phyloP scores from a whole-genome alignment of 2,797 vertebrate genomes.

The Ibycter americanus region DNA sequence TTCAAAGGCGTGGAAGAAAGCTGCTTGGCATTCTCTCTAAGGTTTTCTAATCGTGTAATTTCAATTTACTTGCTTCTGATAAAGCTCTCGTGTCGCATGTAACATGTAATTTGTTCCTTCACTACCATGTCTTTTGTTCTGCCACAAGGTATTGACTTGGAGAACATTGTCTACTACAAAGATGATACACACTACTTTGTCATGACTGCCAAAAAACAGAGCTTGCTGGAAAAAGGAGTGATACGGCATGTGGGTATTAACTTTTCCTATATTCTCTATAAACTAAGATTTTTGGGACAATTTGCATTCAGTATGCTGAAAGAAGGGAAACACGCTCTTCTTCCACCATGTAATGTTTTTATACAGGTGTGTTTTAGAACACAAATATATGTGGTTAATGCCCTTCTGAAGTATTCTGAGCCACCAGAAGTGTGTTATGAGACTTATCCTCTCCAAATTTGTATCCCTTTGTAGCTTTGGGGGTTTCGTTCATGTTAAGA shows the following conservation, averaged over 20 bases:
- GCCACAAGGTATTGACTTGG: slow-evolving; percentile 92
- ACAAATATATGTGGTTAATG: neutral
- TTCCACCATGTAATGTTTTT: neutral
- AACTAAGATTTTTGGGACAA: neutral
- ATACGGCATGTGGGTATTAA: slow-evolving; percentile 89
- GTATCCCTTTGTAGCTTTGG: neutral
- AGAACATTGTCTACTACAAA: slow-evolving; percentile 99
- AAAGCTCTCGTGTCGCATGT: neutral
- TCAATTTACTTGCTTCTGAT: neutral
- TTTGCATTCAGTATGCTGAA: neutral
- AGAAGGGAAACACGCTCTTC: neutral
- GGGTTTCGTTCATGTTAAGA: neutral
- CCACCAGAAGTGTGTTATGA: neutral
- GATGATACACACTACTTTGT: slow-evolving; percentile 99
- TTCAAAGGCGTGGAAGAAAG: neutral
- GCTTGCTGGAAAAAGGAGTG: slow-evolving; percentile 96
- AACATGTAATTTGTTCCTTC: neutral
- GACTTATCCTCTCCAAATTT: neutral
- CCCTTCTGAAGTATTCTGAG: neutral
- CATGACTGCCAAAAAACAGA: slow-evolving; percentile 99
- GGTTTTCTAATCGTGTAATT: neutral
- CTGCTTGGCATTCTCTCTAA: neutral
- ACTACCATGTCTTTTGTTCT: slow-evolving; percentile 20
- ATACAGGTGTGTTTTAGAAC: neutral
- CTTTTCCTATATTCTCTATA: neutral